These are phyloP conservation scores for Aphis gossypii DNA, from an alignment of 1,140 invertebrate species.

Conservation along the genomic window DNA sequence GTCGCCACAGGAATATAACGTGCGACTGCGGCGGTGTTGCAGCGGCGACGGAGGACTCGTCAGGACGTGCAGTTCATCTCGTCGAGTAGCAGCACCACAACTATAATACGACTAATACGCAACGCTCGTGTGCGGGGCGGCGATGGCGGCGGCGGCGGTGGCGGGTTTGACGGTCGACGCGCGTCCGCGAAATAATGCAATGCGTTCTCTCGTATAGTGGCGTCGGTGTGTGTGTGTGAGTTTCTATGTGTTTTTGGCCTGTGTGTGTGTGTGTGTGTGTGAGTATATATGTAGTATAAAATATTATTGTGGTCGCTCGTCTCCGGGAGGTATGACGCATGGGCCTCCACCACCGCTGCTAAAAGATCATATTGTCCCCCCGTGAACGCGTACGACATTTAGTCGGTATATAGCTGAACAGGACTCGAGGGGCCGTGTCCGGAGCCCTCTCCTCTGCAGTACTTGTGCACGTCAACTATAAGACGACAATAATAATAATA, in stretches of 20 bases:
- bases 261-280: no score
- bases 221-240: background rate
- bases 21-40: background rate
- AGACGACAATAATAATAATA: background rate
- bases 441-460: background rate
- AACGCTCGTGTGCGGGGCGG: slow-evolving; percentile 2
- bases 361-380: background rate
- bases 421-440: background rate
- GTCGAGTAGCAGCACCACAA: slow-evolving; percentile 20
- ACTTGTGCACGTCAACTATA: background rate
- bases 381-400: background rate
- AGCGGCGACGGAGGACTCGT: background rate
- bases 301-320: background rate
- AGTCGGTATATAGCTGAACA: background rate
- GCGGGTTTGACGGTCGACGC: slow-evolving; percentile 30
- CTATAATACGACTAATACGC: background rate
- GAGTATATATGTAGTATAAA: background rate
- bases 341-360: background rate
- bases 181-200: slow-evolving; percentile 43
- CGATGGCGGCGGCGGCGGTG: background rate
- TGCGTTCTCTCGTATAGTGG: slow-evolving; percentile 16
- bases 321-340: background rate
- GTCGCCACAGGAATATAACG: background rate
- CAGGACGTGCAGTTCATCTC: slow-evolving; percentile 12
- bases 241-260: background rate